Evolutionary conservation across 2,888 invertebrate species (phyloP).

Genomic region (Teleiodes luculella): DNA sequence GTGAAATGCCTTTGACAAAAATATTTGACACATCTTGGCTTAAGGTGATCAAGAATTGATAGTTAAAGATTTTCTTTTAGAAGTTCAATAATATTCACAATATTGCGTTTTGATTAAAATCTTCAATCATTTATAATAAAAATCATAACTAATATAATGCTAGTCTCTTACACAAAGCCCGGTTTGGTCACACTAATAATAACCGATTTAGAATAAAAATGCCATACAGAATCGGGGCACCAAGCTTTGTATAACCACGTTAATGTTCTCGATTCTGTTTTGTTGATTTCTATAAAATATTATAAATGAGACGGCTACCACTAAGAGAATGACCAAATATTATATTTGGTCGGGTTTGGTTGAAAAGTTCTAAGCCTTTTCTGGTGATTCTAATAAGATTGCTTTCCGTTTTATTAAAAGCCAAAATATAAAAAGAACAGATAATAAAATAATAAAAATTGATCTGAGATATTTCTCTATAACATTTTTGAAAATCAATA

Average conservation of each 20-base stretch:
- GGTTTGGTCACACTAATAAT: constrained; percentile 58
- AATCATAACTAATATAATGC: constrained; percentile 7
- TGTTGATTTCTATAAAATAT: constrained; percentile 79
- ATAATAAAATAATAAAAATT: too few species aligned
- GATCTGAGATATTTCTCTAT: too few species aligned
- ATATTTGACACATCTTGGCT: too few species aligned
- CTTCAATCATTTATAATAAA: background rate
- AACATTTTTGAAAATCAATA: too few species aligned
- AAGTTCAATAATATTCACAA: too few species aligned
- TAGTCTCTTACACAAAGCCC: constrained; percentile 2
- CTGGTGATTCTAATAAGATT: background rate
- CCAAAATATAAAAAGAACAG: too few species aligned
- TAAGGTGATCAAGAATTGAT: too few species aligned
- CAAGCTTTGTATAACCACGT: constrained; percentile 57
- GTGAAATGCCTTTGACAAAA: too few species aligned
- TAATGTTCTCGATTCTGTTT: constrained; percentile 73
- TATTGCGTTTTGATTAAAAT: background rate
- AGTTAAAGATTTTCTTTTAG: too few species aligned
- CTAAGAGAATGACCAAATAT: constrained; percentile 76
- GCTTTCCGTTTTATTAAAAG: too few species aligned
- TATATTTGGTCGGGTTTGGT: constrained; percentile 43
- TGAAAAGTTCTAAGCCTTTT: constrained; percentile 6
- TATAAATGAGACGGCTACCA: constrained; percentile 78
- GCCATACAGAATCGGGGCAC: constrained; percentile 58
- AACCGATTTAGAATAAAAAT: constrained; percentile 65